phyloP scores from a whole-genome alignment of 2,888 invertebrate genomes.

The Thera obeliscata region DNA sequence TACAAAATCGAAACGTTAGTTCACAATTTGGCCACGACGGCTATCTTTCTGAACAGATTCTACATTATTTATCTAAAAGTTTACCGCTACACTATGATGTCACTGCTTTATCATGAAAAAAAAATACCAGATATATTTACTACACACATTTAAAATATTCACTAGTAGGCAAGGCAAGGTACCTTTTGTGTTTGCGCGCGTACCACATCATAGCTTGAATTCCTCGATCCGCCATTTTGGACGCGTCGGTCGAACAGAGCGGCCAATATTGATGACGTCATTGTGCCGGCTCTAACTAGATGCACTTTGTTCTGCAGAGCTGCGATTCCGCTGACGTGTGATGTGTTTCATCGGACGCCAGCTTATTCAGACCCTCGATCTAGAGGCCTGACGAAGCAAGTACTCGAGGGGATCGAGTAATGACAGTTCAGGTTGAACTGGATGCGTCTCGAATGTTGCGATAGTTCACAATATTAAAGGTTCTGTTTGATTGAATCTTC shows the following conservation, averaged over 20 bases:
- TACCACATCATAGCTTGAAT: constrained; percentile 2
- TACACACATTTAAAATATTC: no score
- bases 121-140: no score
- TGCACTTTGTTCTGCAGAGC: constrained; percentile 74
- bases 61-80: no score
- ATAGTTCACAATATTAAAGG: constrained; percentile 45
- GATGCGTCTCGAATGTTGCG: constrained; percentile 46
- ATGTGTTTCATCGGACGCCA: constrained; percentile 67
- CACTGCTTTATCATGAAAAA: no score
- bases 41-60: no score
- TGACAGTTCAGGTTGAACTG: constrained; percentile 55
- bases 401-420: constrained; percentile 34
- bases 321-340: constrained; percentile 76
- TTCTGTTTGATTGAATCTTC: constrained; percentile 43
- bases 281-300: constrained; percentile 71
- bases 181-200: neutral
- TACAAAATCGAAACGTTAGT: no score
- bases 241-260: constrained; percentile 43
- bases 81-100: no score
- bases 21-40: no score
- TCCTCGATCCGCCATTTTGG: constrained; percentile 55
- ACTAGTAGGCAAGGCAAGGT: neutral
- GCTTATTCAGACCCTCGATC: constrained; percentile 42
- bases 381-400: constrained; percentile 8
- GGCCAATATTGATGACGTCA: constrained; percentile 72